A percentile compares a stretch with the other conserved stretches of the same genome.
Evolutionary conservation across 2,113 vertebrate species (phyloP).

Genomic region (Podocnemis expansa): DNA sequence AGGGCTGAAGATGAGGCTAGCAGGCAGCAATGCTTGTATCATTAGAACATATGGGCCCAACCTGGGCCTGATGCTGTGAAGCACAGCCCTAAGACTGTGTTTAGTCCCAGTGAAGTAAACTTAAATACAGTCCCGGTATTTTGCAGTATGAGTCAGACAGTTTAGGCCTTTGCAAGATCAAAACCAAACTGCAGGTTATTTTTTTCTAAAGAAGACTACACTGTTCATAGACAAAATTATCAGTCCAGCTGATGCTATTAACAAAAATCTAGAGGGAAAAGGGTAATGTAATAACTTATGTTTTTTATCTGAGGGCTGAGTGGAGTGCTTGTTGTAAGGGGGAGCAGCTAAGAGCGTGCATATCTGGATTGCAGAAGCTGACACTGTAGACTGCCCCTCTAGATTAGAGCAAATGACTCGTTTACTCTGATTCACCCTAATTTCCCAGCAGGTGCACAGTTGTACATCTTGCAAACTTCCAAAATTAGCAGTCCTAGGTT

Average conservation of each 20-base stretch:
- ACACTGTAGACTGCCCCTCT: conserved; percentile 45
- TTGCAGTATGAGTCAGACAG: neutral
- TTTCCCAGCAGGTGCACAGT: neutral
- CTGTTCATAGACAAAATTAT: neutral
- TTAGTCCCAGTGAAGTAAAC: neutral
- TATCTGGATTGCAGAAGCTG: conserved; percentile 61
- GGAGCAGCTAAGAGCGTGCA: conserved; percentile 26
- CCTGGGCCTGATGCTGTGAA: neutral
- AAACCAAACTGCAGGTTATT: neutral
- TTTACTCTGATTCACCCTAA: conserved; percentile 54
- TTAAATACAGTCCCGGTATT: rapidly evolving
- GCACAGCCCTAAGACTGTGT: neutral
- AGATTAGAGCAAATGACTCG: neutral
- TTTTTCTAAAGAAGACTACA: neutral
- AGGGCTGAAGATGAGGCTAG: neutral
- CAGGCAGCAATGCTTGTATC: neutral
- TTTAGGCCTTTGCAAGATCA: neutral
- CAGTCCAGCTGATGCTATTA: conserved; percentile 62
- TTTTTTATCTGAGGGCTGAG: conserved; percentile 72
- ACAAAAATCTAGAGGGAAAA: conserved; percentile 65
- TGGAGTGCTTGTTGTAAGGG: conserved; percentile 66
- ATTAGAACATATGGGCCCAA: neutral
- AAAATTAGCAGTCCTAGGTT: neutral
- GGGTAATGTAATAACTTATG: conserved; percentile 47
- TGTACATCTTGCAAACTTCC: neutral